These are phyloP conservation scores for Grantiella picta DNA, from an alignment of 2,113 vertebrate genomes.

Conservation along the genomic window DNA sequence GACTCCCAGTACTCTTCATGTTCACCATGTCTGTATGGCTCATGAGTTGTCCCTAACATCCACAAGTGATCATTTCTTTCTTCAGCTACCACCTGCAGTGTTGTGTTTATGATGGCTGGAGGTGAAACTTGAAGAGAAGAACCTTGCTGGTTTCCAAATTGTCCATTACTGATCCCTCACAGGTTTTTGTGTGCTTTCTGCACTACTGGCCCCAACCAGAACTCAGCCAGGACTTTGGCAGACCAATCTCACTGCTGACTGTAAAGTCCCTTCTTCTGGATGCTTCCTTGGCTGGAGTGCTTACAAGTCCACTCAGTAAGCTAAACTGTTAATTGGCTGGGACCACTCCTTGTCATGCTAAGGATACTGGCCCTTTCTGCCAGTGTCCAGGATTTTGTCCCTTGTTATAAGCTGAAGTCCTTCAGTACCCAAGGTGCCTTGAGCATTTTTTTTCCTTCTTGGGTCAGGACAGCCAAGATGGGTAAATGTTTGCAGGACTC, in stretches of 20 bases:
- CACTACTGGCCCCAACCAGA: background rate
- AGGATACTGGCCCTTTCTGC: background rate
- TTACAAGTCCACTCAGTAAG: background rate
- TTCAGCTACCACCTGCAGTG: background rate
- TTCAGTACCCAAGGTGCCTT: background rate
- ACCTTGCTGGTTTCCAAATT: background rate
- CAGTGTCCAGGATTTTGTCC: background rate
- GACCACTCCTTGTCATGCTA: background rate
- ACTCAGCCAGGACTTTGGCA: background rate
- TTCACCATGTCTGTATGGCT: background rate
- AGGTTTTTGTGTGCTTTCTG: background rate
- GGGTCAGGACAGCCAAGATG: background rate
- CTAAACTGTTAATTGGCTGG: background rate
- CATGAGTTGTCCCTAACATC: background rate
- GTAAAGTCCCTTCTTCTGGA: background rate
- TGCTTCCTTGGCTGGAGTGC: background rate
- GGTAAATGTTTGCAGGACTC: background rate
- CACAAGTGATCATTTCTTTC: background rate
- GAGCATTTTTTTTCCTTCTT: background rate
- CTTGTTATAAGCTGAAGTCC: background rate
- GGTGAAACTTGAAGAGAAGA: background rate
- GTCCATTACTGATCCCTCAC: background rate
- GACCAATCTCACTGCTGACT: background rate
- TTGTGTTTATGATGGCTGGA: background rate
- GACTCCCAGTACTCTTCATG: background rate